These are phyloP conservation scores for Anas capensis DNA, from an alignment of 2,797 vertebrate species.

Conservation along the genomic window DNA sequence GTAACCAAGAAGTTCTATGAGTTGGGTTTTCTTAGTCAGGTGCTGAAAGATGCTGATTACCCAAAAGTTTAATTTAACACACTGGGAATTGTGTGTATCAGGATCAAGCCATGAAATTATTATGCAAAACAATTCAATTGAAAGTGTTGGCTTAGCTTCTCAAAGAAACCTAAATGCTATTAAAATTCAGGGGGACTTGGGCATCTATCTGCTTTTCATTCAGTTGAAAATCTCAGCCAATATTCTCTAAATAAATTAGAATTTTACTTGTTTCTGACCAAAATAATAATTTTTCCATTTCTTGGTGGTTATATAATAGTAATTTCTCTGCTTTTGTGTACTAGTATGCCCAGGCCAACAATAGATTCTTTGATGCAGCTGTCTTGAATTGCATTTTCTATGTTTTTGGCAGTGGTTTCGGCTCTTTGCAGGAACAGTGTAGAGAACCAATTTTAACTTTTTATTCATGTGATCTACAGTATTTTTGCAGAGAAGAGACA, in stretches of 20 bases:
- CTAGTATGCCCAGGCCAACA: conserved; percentile 43
- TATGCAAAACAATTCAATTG: conserved; percentile 51
- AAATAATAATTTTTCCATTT: conserved; percentile 73
- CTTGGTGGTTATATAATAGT: conserved; percentile 43
- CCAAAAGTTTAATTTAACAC: neutral
- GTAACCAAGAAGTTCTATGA: neutral
- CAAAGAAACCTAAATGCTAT: conserved; percentile 10
- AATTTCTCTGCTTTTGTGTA: conserved; percentile 60
- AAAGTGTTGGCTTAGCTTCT: conserved; percentile 36
- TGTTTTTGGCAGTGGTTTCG: conserved; percentile 43
- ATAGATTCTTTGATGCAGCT: conserved; percentile 65
- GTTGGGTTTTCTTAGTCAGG: neutral
- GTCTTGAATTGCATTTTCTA: conserved; percentile 54
- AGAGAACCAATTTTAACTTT: conserved; percentile 3
- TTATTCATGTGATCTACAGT: neutral
- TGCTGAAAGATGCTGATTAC: neutral
- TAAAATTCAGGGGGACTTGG: conserved; percentile 36
- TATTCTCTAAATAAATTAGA: conserved; percentile 59
- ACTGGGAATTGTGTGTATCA: neutral
- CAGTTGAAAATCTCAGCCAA: conserved; percentile 12
- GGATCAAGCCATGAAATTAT: conserved; percentile 33
- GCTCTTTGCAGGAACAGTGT: neutral
- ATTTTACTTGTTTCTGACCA: conserved; percentile 56
- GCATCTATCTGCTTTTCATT: conserved; percentile 23
- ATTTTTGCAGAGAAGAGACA: neutral